Conservation (phyloP, 2,797 vertebrate species). For the Xiphorhynchus erythropygius region DNA sequence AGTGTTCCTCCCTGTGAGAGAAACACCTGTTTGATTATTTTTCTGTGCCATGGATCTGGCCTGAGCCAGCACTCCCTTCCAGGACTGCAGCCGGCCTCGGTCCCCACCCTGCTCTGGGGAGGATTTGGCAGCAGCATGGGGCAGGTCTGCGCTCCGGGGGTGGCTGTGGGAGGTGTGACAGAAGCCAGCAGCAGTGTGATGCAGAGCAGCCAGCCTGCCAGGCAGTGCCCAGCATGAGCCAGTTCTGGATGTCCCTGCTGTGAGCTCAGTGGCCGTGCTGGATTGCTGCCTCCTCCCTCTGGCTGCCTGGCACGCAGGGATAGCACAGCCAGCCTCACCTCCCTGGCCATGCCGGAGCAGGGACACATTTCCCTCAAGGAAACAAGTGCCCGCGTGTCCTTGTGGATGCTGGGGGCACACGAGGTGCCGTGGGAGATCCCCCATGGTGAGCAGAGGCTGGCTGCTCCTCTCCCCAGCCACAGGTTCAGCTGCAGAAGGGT, state of each 20-base stretch:
- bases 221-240: background rate
- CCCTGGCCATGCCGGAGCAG: background rate
- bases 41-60: fast-evolving
- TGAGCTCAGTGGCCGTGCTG: fast-evolving
- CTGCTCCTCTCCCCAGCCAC: background rate
- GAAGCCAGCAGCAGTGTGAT: background rate
- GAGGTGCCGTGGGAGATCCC: fast-evolving
- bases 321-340: background rate
- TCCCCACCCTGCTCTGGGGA: fast-evolving
- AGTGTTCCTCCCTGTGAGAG: fast-evolving
- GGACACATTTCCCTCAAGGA: fast-evolving
- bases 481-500: background rate
- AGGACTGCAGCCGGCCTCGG: fast-evolving
- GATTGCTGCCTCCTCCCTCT: background rate
- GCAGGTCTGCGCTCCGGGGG: background rate
- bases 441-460: background rate
- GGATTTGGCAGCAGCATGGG: fast-evolving
- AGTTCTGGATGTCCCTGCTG: background rate
- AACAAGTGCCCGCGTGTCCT: background rate
- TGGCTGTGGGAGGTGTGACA: background rate
- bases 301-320: background rate
- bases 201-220: background rate
- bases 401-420: background rate
- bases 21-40: background rate
- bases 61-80: background rate